Evolutionary conservation across 1,140 invertebrate genomes (phyloP).

Genomic region (Pantala flavescens): DNA sequence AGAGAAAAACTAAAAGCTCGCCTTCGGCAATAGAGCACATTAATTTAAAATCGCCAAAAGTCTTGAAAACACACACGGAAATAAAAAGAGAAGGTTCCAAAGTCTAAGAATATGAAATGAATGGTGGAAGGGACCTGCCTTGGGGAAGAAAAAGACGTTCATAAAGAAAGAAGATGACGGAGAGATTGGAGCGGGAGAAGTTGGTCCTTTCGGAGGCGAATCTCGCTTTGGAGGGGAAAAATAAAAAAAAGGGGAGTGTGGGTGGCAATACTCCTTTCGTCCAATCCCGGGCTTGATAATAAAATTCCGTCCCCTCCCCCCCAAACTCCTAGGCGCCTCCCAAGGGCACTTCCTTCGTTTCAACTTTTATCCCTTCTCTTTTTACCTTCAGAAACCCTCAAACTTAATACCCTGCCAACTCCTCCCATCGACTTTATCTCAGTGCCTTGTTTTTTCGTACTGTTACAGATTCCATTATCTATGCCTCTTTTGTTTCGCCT

Average conservation of each 20-base stretch:
- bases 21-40: no score
- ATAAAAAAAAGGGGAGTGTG: not conserved
- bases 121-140: not conserved
- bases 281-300: conserved; percentile 7
- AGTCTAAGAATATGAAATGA: not conserved
- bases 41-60: no score
- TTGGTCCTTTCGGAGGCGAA: not conserved
- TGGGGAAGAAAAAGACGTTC: not conserved
- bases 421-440: conserved; percentile 3
- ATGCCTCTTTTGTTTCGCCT: not conserved
- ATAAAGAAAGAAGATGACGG: conserved; percentile 1
- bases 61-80: no score
- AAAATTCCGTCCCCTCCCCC: not conserved
- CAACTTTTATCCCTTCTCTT: conserved; percentile 6
- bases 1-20: no score
- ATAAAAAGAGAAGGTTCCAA: not conserved
- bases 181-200: not conserved
- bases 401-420: conserved; percentile 9
- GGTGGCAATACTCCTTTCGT: not conserved
- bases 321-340: not conserved
- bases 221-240: not conserved
- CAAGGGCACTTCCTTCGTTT: not conserved
- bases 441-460: not conserved
- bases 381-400: not conserved
- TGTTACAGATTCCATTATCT: not conserved